phyloP scores from a whole-genome alignment of 2,888 invertebrate genomes.

The Thecophora atra region DNA sequence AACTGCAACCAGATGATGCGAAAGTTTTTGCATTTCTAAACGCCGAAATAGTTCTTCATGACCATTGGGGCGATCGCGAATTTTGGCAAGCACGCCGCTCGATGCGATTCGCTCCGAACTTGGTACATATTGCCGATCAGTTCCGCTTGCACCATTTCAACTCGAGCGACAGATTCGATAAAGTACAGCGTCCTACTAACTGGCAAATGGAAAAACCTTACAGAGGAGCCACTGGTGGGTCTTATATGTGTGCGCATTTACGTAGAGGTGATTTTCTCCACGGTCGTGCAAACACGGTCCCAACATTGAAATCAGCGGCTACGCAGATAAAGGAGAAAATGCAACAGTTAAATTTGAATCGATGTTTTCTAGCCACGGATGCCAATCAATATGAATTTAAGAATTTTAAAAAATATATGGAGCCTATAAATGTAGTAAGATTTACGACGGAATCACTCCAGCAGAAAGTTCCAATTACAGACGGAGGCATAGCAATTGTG shows the following conservation, averaged over 20 bases:
- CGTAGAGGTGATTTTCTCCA: slow-evolving; percentile 87
- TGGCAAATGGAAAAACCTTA: slow-evolving; percentile 70
- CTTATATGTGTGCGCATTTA: slow-evolving; percentile 87
- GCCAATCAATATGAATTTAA: slow-evolving; percentile 69
- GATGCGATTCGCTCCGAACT: slow-evolving; percentile 83
- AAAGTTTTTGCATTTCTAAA: slow-evolving; percentile 65
- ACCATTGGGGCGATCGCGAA: slow-evolving; percentile 80
- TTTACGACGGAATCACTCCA: slow-evolving; percentile 57
- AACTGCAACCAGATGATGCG: slow-evolving; percentile 46
- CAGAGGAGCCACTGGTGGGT: slow-evolving; percentile 71
- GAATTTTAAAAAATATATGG: slow-evolving; percentile 58
- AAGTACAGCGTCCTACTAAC: slow-evolving; percentile 69
- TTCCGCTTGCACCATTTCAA: slow-evolving; percentile 74
- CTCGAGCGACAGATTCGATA: slow-evolving; percentile 72
- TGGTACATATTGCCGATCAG: slow-evolving; percentile 74
- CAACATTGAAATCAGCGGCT: slow-evolving; percentile 80
- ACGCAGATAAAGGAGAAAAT: slow-evolving; percentile 75
- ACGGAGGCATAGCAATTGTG: slow-evolving; percentile 90
- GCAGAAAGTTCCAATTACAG: slow-evolving; percentile 66
- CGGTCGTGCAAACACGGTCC: slow-evolving; percentile 78
- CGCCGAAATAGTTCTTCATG: slow-evolving; percentile 88
- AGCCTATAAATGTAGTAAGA: slow-evolving; percentile 54
- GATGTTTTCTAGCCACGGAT: slow-evolving; percentile 88
- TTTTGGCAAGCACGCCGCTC: slow-evolving; percentile 92
- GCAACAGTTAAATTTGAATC: slow-evolving; percentile 69